A percentile compares a stretch with the other conserved stretches of the same genome.
Conservation (phyloP, 2,113 vertebrate species). For the Gila orcuttii region DNA sequence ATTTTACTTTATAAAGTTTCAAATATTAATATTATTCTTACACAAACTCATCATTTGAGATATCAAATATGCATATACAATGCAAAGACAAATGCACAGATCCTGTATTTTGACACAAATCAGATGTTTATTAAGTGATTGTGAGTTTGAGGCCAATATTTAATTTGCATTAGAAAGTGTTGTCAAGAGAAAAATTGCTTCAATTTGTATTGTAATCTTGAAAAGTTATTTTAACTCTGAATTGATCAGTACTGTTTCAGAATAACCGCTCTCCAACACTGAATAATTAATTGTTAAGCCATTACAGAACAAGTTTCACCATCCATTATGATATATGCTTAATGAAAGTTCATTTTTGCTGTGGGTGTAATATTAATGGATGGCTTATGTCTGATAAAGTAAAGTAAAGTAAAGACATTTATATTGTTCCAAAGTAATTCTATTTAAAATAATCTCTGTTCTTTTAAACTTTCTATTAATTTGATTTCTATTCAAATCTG, state of each 20-base stretch:
- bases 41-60: too few species aligned
- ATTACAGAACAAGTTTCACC: constrained; percentile 3
- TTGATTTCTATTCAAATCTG: not conserved
- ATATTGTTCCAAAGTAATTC: not conserved
- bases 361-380: not conserved
- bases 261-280: not conserved
- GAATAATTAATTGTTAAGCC: constrained; percentile 12
- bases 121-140: not conserved
- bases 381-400: not conserved
- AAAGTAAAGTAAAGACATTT: not conserved
- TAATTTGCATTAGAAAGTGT: not conserved
- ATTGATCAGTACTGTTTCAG: not conserved
- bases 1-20: too few species aligned
- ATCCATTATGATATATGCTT: constrained; percentile 4
- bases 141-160: not conserved
- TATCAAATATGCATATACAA: too few species aligned
- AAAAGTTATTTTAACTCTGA: not conserved
- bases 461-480: not conserved
- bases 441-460: not conserved
- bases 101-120: too few species aligned
- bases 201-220: not conserved
- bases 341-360: not conserved
- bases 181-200: not conserved
- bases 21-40: too few species aligned
- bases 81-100: too few species aligned